Conservation (phyloP, 64 coral and sea anemone genomes). For the Montipora cactus region DNA sequence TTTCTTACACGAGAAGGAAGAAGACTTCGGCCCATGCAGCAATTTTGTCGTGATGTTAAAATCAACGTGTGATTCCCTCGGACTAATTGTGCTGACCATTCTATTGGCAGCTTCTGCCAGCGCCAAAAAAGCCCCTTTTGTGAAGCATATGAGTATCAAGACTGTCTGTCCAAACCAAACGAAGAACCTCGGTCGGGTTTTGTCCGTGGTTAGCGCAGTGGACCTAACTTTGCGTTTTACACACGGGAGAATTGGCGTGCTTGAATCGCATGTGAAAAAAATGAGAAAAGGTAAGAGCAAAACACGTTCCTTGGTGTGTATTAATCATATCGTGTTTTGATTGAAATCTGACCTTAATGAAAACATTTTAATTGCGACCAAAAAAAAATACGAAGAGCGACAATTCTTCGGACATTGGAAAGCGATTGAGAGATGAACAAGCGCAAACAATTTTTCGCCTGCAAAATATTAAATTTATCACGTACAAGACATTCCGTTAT, state of each 20-base stretch:
- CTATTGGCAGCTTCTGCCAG: background rate
- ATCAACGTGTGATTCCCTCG: background rate
- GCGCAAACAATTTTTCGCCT: too few relatives aligned
- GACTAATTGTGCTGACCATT: background rate
- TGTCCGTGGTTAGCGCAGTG: constrained; percentile 24
- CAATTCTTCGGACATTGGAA: too few relatives aligned
- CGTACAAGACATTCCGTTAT: background rate
- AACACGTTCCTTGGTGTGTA: too few relatives aligned
- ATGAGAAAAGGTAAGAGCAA: background rate
- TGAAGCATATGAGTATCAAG: background rate
- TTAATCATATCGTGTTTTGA: too few relatives aligned
- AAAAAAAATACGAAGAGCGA: too few relatives aligned
- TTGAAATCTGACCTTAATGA: too few relatives aligned
- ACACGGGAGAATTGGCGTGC: constrained; percentile 1
- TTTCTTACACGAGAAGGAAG: too few relatives aligned
- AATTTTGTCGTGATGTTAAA: background rate
- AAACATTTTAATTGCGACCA: too few relatives aligned
- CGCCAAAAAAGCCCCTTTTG: background rate
- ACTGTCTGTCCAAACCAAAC: background rate
- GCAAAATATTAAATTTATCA: too few relatives aligned
- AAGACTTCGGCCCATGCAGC: too few relatives aligned
- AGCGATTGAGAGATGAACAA: too few relatives aligned
- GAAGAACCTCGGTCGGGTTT: constrained; percentile 1
- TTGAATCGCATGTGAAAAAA: background rate
- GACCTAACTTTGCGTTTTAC: constrained; percentile 38